Percentiles rank a stretch among this genome's conserved stretches.
Conservation (phyloP, 2,113 vertebrate species). For the Chrysochloris asiatica region DNA sequence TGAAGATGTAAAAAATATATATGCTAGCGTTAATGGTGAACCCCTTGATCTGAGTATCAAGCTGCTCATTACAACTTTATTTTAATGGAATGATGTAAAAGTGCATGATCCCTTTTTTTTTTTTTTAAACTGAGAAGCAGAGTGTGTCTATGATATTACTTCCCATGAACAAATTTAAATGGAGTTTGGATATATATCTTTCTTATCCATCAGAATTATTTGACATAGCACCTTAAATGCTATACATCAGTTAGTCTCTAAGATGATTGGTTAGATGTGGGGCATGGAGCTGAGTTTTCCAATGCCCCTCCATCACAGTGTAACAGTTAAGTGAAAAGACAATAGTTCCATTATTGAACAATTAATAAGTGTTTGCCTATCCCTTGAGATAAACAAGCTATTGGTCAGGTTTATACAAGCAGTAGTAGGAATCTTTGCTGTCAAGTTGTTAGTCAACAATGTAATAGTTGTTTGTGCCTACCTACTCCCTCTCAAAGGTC, state of each 20-base stretch:
- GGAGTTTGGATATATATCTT: background rate
- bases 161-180: background rate
- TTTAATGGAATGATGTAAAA: constrained; percentile 23
- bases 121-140: constrained; percentile 12
- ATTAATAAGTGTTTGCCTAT: background rate
- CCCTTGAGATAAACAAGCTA: background rate
- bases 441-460: background rate
- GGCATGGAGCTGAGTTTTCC: background rate
- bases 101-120: background rate
- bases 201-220: background rate
- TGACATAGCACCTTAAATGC: background rate
- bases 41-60: background rate
- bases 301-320: background rate
- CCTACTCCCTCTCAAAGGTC: background rate
- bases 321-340: background rate
- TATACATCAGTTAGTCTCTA: background rate
- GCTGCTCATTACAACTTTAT: background rate
- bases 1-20: background rate
- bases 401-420: too few species aligned
- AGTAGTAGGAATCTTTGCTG: background rate
- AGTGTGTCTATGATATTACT: background rate
- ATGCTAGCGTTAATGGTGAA: background rate
- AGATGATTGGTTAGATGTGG: background rate
- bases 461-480: background rate
- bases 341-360: background rate